phyloP scores from a whole-genome alignment of 35 echinoderm and acorn worm species.

The Anneissia japonica region DNA sequence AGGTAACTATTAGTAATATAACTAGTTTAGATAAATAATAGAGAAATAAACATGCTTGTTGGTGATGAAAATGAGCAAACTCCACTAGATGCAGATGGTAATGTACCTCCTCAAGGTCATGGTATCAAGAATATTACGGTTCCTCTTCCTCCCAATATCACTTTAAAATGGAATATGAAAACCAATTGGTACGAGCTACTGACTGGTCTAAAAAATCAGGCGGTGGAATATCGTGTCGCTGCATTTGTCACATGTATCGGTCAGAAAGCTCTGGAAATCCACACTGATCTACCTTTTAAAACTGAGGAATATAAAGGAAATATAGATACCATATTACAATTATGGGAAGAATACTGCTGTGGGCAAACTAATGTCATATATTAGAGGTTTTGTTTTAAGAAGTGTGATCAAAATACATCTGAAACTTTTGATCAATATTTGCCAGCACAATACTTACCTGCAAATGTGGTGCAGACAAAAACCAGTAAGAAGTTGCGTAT shows the following conservation, averaged over 20 bases:
- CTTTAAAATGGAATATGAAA: background rate
- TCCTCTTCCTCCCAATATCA: background rate
- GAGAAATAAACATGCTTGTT: too few species aligned
- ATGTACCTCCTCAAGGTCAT: background rate
- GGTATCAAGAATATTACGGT: background rate
- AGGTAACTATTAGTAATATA: too few species aligned
- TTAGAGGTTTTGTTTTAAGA: conserved; percentile 41
- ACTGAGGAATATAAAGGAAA: background rate
- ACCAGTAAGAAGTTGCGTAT: conserved; percentile 16
- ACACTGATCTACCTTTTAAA: background rate
- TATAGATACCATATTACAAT: background rate
- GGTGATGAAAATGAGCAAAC: too few species aligned
- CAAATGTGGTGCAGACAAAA: background rate
- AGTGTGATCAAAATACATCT: conserved; percentile 11
- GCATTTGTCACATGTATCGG: background rate
- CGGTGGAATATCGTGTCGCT: background rate
- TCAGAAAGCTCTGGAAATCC: background rate
- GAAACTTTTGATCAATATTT: conserved; percentile 38
- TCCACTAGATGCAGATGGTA: background rate
- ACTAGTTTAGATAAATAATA: too few species aligned
- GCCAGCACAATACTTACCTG: background rate
- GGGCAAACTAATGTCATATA: conserved; percentile 40
- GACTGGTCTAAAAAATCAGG: background rate
- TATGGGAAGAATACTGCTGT: background rate
- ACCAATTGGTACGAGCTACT: background rate